Percentiles rank a stretch among this genome's conserved stretches.
These are phyloP conservation scores for Clepsis dumicolana DNA, from an alignment of 2,888 invertebrate species.

Conservation along the genomic window DNA sequence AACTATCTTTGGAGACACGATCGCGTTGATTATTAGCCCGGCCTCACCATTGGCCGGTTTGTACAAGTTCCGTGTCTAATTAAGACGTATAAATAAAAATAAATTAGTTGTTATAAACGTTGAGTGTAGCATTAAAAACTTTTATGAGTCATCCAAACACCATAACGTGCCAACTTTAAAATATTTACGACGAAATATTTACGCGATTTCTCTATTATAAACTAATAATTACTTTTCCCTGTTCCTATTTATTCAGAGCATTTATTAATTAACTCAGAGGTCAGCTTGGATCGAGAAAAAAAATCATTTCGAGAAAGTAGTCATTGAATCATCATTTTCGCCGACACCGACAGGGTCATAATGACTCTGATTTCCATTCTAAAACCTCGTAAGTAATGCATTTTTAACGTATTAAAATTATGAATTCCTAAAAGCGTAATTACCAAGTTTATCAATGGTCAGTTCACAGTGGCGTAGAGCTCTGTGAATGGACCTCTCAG, in stretches of 20 bases:
- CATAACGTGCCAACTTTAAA: conserved; percentile 58
- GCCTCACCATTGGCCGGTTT: conserved; percentile 54
- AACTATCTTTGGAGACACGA: conserved; percentile 75
- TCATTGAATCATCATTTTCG: no score
- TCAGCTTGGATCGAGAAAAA: neutral
- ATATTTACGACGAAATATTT: conserved; percentile 41
- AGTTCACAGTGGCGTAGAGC: neutral
- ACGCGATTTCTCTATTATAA: conserved; percentile 19
- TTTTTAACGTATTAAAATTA: no score
- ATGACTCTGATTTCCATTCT: no score
- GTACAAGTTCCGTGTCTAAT: conserved; percentile 60
- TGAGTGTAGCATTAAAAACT: conserved; percentile 54
- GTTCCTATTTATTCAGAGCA: neutral
- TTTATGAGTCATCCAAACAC: conserved; percentile 59
- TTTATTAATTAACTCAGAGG: neutral
- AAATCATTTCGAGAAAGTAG: neutral
- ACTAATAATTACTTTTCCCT: conserved; percentile 13
- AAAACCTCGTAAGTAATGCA: no score
- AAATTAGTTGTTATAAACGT: conserved; percentile 54
- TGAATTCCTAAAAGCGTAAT: no score
- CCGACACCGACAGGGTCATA: no score
- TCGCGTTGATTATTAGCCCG: conserved; percentile 76
- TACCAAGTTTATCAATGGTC: conserved; percentile 1
- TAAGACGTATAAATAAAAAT: conserved; percentile 66
- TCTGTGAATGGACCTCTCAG: conserved; percentile 23